These are phyloP conservation scores for Neolamprologus longior DNA, from an alignment of 2,113 vertebrate species.

Conservation along the genomic window DNA sequence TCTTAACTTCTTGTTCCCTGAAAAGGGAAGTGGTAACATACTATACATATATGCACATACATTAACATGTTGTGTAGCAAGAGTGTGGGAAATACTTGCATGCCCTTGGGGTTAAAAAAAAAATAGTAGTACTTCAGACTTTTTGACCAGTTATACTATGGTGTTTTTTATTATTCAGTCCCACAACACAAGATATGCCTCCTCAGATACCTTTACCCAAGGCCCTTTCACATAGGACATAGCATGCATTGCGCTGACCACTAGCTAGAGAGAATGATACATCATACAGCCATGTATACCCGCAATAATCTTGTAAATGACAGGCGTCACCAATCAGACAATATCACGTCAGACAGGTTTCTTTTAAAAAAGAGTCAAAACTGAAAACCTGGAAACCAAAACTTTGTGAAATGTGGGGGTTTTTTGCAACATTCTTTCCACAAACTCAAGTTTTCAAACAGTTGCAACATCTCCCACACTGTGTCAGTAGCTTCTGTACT, in stretches of 20 bases:
- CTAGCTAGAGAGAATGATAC: background rate
- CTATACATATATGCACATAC: background rate
- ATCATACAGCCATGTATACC: background rate
- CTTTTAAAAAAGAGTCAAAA: background rate
- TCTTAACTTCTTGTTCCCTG: background rate
- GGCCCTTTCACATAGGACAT: background rate
- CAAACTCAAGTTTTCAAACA: background rate
- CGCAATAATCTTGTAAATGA: background rate
- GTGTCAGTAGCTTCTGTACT: background rate
- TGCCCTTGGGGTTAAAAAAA: background rate
- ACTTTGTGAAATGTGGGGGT: rapidly evolving
- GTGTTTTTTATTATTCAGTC: background rate
- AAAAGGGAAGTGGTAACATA: background rate
- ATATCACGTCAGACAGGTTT: background rate
- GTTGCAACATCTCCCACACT: background rate
- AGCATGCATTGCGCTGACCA: background rate
- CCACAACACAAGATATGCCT: background rate
- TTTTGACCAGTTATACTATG: background rate
- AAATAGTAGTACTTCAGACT: background rate
- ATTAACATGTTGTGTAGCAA: background rate
- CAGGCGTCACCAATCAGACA: background rate
- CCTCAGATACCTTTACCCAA: background rate
- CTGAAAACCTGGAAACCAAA: background rate
- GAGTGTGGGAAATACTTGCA: background rate
- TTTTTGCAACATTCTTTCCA: background rate